phyloP scores from a whole-genome alignment of 92 coral and sea anemone genomes.

The Micromussa lordhowensis region DNA sequence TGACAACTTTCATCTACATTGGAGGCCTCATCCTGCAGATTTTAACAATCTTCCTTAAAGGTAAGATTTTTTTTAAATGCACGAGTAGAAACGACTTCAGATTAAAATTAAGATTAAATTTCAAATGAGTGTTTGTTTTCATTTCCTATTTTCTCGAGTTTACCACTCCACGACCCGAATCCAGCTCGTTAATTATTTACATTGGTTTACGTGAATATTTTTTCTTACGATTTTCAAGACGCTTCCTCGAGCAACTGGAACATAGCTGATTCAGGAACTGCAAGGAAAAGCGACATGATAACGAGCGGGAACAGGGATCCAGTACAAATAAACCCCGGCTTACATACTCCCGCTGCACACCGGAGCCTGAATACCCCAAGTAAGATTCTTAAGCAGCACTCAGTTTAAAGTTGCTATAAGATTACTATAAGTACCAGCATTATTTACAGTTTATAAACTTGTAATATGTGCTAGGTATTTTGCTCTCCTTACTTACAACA shows the following conservation, averaged over 20 bases:
- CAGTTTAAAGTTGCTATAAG: too few species aligned
- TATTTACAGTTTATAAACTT: neutral
- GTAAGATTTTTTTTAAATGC: neutral
- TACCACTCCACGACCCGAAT: neutral
- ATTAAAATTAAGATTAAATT: neutral
- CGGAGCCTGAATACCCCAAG: neutral
- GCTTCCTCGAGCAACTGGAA: constrained; percentile 4
- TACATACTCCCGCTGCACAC: neutral
- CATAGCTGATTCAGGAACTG: neutral
- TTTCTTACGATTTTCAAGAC: neutral
- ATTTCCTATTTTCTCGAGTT: neutral
- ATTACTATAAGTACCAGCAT: neutral
- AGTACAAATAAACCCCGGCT: neutral
- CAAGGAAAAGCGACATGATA: neutral
- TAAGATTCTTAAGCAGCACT: neutral
- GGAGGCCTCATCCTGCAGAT: neutral
- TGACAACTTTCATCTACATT: neutral
- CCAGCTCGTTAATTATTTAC: neutral
- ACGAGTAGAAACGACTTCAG: neutral
- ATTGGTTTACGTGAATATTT: neutral
- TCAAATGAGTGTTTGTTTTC: neutral
- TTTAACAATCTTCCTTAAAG: constrained; percentile 1
- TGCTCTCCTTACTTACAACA: neutral
- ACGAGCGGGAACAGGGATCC: neutral
- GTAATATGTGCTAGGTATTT: neutral